Conservation (phyloP, 2,113 vertebrate species). For the Oreotrochilus melanogaster region DNA sequence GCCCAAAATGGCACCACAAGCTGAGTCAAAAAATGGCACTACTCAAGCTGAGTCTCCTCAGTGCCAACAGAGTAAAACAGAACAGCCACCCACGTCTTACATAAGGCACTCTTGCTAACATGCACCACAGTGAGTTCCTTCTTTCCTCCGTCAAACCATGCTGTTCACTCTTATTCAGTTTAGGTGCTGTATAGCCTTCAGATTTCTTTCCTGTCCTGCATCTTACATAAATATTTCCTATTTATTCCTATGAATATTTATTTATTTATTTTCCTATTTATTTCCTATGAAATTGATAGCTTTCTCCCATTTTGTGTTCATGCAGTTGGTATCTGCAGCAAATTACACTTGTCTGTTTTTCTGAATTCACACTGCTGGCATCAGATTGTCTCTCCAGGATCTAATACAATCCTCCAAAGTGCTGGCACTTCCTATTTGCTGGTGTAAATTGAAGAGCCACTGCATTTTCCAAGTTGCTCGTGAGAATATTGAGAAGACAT, state of each 20-base stretch:
- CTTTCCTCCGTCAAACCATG: neutral
- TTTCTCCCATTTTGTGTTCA: neutral
- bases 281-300: neutral
- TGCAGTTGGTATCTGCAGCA: neutral
- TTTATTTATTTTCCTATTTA: too few species aligned
- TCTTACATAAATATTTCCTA: neutral
- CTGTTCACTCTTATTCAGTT: neutral
- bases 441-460: neutral
- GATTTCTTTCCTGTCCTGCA: neutral
- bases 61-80: neutral
- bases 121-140: neutral
- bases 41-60: neutral
- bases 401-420: neutral
- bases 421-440: neutral
- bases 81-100: neutral
- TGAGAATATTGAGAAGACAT: neutral
- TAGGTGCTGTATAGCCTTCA: neutral
- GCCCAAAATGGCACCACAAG: slow-evolving; percentile 11
- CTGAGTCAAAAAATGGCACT: too few species aligned
- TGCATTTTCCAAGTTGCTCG: neutral
- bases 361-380: rapidly evolving
- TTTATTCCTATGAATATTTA: neutral
- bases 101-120: neutral
- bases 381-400: neutral
- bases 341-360: neutral